Evolutionary conservation across 2,888 invertebrate species (phyloP), one percentile per base, ranked within the genome.

Genomic region (Globia sparganii): DNA sequence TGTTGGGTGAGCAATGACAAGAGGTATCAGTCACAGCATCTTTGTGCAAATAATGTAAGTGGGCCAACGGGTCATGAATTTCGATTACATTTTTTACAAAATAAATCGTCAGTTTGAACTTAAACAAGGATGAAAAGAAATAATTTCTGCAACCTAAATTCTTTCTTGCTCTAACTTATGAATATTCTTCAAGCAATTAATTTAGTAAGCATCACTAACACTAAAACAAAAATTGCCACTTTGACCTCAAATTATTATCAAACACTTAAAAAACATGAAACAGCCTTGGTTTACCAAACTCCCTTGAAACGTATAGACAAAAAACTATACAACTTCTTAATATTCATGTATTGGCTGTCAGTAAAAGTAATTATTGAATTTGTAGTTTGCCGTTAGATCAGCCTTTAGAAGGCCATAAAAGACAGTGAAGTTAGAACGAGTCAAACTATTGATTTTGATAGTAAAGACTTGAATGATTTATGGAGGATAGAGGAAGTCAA

Each of bases 361-460:
- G 80, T 86, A 80, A 87, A 83, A 83, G 87, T 86, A 69, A 86
- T 81, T 67, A 84, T 81, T 81, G 77, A 80, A 49, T 78, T 79
- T 64, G 18, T 79, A 79, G 83, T 82, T 80, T 74, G 68, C 78
- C 70, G 71, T 80, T 85, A 61, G 69, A 64, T 61, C 15, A 62
- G 70, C 82, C 86, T 82, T 87, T 79, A 49, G 58, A 40, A 72
- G 61, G 37, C 82, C 64, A 46, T 79, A 58, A 70, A 66, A 71
- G 81, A 72, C 62, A 85, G 78, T 77, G 18, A 64, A 76, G 37
- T 72, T 61, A 11, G 21, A 67, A 43, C 28, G 5, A 56, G 31
- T 34, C 37, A 53, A 62, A 53, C 28, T 6, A 46, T 31, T 58
- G 18, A 28, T 40, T 67, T 49, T 49, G 31, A 62, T 49, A 4